Evolutionary conservation across 2,888 invertebrate genomes (phyloP).

Genomic region (Rhamphomyia laevipes): DNA sequence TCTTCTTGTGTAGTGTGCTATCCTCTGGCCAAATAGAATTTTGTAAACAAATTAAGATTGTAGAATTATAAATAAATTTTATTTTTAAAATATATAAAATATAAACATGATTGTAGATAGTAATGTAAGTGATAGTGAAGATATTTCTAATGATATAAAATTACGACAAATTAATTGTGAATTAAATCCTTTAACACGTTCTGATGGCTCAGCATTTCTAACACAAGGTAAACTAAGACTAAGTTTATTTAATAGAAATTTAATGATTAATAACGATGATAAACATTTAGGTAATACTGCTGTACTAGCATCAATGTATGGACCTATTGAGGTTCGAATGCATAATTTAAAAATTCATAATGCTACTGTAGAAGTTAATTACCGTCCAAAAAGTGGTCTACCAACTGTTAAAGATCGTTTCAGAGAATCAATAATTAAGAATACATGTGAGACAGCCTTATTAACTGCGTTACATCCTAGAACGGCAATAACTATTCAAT

Average conservation of each 20-base stretch:
- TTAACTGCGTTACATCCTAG: slow-evolving; percentile 64
- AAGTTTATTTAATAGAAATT: too few species aligned
- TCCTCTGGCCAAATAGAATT: too few species aligned
- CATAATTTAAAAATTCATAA: slow-evolving; percentile 66
- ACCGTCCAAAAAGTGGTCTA: slow-evolving; percentile 62
- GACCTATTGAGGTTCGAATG: slow-evolving; percentile 68
- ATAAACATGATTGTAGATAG: neutral
- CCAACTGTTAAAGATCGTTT: slow-evolving; percentile 58
- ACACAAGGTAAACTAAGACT: slow-evolving; percentile 50
- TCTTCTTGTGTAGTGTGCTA: too few species aligned
- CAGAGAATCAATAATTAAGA: slow-evolving; percentile 61
- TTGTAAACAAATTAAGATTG: neutral
- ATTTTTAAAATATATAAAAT: neutral
- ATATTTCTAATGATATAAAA: slow-evolving; percentile 13
- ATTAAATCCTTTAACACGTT: slow-evolving; percentile 56
- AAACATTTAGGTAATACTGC: slow-evolving; percentile 69
- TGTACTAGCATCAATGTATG: slow-evolving; percentile 65
- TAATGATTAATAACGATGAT: too few species aligned
- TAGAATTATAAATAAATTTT: neutral
- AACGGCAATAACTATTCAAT: slow-evolving; percentile 60
- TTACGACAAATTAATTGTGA: slow-evolving; percentile 50
- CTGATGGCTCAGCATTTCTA: slow-evolving; percentile 68
- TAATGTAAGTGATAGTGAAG: neutral
- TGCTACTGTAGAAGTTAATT: slow-evolving; percentile 62
- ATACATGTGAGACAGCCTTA: slow-evolving; percentile 65